Base-by-base conservation (phyloP, 2,113 vertebrate genomes). In the Bubo bubo region DNA sequence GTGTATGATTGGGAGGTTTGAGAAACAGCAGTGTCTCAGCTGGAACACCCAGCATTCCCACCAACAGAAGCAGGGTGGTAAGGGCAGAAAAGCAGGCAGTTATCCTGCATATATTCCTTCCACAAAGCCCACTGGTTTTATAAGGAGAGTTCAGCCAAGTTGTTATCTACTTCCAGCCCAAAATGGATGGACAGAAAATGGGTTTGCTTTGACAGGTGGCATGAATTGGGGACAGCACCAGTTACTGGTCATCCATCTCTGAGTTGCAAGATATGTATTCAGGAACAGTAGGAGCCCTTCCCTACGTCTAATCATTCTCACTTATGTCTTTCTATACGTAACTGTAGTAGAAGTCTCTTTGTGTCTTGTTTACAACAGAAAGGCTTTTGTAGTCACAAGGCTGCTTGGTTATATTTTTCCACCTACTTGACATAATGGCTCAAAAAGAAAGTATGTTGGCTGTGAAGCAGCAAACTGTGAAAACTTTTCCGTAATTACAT, bases 341-440 rank as follows among this genome's bases (percentile, higher is more conserved):
- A 39, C 28, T 37, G 32, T 47, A 72, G 71, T 81, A 79, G 93
- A 67, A 93, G 58, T 56, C 10, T 80, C 27, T 90, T 95, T 93
- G 64, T 95, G 49, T 50, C 47, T 85, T 66, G 14, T 89, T 94
- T 87, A 91, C 47, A 93, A 91, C n/a, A 64, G 58, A 90, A 87
- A 79, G 15, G 30, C 45, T 93, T 90, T 55, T 76, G 27, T 49
- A 88, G 32, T 92, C 43, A 76, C 52, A 39, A 68, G 34, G 30
- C 19, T 88, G 45, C 35, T 64, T 67, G 18, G 20, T 58, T 74
- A 7, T 94, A n/a, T 76, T 94, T 95, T 95, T 88, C 74, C 66
- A 86, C 49, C 85, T 82, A 76, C 70, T 55, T 90, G 35, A 66
- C 87, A 70, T 60, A 90, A 56, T 10, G 49, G 14, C 39, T 83